These are phyloP conservation scores for Spatula clypeata DNA, from an alignment of 2,797 vertebrate species.

Conservation along the genomic window DNA sequence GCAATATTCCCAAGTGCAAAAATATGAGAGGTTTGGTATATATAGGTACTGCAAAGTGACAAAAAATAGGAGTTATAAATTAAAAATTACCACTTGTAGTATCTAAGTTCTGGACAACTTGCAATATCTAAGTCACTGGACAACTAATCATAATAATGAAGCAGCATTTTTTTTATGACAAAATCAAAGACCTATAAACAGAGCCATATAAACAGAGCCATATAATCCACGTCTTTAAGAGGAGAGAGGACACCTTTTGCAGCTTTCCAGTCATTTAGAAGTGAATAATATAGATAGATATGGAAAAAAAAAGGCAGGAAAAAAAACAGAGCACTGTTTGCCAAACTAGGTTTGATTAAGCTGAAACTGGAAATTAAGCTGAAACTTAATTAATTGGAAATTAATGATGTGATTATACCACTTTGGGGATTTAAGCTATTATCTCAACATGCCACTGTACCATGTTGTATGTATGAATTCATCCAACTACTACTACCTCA, in stretches of 20 bases:
- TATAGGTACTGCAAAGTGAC: not conserved
- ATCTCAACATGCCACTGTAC: not conserved
- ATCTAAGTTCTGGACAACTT: not conserved
- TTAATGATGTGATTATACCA: not conserved
- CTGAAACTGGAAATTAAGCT: not conserved
- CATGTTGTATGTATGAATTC: not conserved
- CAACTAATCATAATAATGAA: not conserved
- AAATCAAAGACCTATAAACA: not conserved
- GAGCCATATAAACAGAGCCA: not conserved
- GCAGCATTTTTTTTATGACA: not conserved
- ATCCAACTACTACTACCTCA: not conserved
- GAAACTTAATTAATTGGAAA: too few relatives aligned
- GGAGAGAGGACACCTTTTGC: not conserved
- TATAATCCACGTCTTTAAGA: not conserved
- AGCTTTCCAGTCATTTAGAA: not conserved
- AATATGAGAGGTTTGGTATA: not conserved
- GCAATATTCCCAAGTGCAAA: not conserved
- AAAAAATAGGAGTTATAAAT: not conserved
- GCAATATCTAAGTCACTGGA: not conserved
- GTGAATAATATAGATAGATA: not conserved
- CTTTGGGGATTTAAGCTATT: not conserved
- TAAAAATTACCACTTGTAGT: not conserved
- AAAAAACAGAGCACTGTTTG: accelerated
- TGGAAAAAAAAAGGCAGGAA: not conserved
- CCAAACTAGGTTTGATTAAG: not conserved